Conservation (phyloP, 2,797 vertebrate species). For the Manis javanica region DNA sequence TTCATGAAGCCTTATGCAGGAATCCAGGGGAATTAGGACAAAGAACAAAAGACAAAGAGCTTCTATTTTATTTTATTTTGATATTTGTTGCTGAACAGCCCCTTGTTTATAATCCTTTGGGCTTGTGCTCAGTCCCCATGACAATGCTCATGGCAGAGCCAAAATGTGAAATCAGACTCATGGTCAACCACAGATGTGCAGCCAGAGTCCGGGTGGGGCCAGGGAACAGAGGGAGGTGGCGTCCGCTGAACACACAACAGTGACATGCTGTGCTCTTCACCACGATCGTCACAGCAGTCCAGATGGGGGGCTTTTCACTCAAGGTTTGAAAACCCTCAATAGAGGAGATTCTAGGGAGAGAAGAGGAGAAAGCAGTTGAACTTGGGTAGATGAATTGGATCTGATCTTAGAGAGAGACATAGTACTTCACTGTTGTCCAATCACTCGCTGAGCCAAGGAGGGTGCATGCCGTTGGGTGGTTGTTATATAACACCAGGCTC, state of each 20-base stretch:
- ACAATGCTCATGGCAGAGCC: not conserved
- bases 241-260: not conserved
- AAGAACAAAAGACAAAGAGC: not conserved
- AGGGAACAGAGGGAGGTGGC: accelerated
- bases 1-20: not conserved
- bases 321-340: not conserved
- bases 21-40: not conserved
- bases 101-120: slow-evolving; percentile 35
- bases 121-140: not conserved
- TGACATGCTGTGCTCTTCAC: not conserved
- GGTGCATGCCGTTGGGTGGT: not conserved
- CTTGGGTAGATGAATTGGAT: not conserved
- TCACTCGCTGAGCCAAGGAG: not conserved
- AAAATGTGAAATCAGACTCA: slow-evolving; percentile 48
- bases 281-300: not conserved
- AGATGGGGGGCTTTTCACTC: not conserved
- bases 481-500: not conserved
- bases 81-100: slow-evolving; percentile 28
- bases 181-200: slow-evolving; percentile 71
- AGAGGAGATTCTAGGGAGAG: not conserved
- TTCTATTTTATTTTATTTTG: slow-evolving; percentile 6
- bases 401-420: not conserved
- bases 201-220: not conserved
- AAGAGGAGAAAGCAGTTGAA: not conserved
- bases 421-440: not conserved